Conservation (phyloP, 2,113 vertebrate species). For the Glaucomys volans region DNA sequence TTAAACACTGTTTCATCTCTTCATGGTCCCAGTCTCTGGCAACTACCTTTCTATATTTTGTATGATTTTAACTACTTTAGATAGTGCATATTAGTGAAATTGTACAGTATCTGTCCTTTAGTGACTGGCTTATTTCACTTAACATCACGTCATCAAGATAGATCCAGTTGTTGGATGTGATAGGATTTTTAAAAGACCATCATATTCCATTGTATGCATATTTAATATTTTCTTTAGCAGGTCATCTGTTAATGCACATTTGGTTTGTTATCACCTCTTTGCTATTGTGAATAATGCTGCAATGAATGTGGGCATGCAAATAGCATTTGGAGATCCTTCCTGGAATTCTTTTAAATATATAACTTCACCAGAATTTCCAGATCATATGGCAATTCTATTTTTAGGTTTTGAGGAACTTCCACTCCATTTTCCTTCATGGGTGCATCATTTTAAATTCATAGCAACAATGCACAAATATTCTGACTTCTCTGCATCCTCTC, state of each 20-base stretch:
- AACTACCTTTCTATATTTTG: neutral
- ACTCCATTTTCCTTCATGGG: neutral
- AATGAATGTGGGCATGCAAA: neutral
- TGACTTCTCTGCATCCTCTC: neutral
- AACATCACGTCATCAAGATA: neutral
- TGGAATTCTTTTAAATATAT: neutral
- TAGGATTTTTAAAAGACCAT: neutral
- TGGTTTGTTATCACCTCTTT: neutral
- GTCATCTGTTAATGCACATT: neutral
- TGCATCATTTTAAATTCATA: neutral
- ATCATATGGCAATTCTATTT: neutral
- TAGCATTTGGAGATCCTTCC: neutral
- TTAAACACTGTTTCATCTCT: neutral
- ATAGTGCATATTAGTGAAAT: neutral
- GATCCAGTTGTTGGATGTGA: neutral
- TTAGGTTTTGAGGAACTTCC: neutral
- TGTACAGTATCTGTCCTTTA: neutral
- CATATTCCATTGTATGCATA: neutral
- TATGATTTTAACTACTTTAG: neutral
- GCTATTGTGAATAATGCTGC: neutral
- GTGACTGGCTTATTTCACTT: neutral
- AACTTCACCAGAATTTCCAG: neutral
- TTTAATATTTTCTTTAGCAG: neutral
- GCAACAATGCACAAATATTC: neutral
- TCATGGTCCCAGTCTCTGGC: accelerated